These are phyloP conservation scores for Trichomalopsis sarcophagae DNA, from an alignment of 1,140 invertebrate species.

Conservation along the genomic window DNA sequence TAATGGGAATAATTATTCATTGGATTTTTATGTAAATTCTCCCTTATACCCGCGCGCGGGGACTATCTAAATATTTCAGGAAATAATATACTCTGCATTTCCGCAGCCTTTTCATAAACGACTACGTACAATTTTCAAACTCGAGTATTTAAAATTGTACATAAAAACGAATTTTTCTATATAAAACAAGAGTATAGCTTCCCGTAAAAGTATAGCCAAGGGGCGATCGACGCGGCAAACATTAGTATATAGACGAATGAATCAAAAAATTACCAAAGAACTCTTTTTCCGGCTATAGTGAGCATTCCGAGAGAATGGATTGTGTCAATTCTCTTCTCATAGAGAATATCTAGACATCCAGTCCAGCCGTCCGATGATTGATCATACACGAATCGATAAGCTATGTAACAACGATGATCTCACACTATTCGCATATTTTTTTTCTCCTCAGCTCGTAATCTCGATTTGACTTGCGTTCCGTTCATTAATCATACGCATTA, in stretches of 20 bases:
- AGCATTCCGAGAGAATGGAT: constrained; percentile 56
- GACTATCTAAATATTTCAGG: no score
- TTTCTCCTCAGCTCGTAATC: neutral
- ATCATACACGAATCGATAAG: constrained; percentile 15
- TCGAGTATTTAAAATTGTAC: neutral
- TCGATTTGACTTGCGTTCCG: neutral
- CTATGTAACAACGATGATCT: constrained; percentile 19
- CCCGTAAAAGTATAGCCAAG: neutral
- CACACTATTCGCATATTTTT: neutral
- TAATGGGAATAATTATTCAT: neutral
- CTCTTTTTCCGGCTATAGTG: neutral
- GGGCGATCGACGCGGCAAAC: constrained; percentile 21
- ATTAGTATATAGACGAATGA: constrained; percentile 20
- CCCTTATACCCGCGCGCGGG: neutral
- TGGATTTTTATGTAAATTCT: neutral
- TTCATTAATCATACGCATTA: constrained; percentile 12
- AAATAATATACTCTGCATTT: neutral
- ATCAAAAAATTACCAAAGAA: constrained; percentile 8
- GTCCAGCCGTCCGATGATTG: constrained; percentile 57
- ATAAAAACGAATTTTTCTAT: neutral
- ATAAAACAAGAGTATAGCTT: neutral
- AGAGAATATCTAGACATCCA: constrained; percentile 72
- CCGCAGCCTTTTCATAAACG: neutral
- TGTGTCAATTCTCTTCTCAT: constrained; percentile 71
- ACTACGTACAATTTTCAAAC: no score